Evolutionary conservation across 2,797 vertebrate genomes (phyloP), one percentile per base, ranked within the genome.

Genomic region (Myotis daubentonii): DNA sequence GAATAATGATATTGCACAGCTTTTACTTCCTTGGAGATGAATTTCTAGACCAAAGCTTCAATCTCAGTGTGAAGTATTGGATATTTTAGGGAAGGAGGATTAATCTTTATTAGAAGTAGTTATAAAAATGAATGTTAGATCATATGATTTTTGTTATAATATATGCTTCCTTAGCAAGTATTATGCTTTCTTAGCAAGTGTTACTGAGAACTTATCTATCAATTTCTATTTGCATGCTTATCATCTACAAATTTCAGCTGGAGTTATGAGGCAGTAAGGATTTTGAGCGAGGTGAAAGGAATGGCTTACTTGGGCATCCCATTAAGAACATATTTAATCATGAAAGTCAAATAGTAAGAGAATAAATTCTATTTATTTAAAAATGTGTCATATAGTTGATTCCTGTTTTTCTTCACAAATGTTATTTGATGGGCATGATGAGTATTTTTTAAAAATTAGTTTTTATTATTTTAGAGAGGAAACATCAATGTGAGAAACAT

Each of bases 401-500:
- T 84, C 16, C 53, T 78, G 12, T 65, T 92, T 96, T 93, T 66
- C 76, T 89, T 51, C 68, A 82, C 78, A 93, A 78, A 75, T 78
- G 22, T 80, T 81, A 66, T 87, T 87, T 92, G 66, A 60, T 87
- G 25, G 49, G 19, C 1, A 2, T 87, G 91, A 74, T 78, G 38
- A 88, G 62, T 76, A 49, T 65, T 91, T 65, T 53, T 36, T 57
- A 33, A 2, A 2, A 33, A n/a, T n/a, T 65, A 65, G 57, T n/a
- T 17, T 65, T 65, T n/a, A 65, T 65, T 30, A 62, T 17, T n/a
- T n/a, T 65, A 16, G 28, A 65, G 62, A 65, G 30, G 30, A 65
- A 65, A 65, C 15, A 65, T 65, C 53, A 55, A 55, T 22, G 22
- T 55, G 53, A 55, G 22, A 55, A 55, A 55, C 22, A 55, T 55